Conservation (phyloP, 2,888 invertebrate genomes). For the Prosopocoilus inquinatus region DNA sequence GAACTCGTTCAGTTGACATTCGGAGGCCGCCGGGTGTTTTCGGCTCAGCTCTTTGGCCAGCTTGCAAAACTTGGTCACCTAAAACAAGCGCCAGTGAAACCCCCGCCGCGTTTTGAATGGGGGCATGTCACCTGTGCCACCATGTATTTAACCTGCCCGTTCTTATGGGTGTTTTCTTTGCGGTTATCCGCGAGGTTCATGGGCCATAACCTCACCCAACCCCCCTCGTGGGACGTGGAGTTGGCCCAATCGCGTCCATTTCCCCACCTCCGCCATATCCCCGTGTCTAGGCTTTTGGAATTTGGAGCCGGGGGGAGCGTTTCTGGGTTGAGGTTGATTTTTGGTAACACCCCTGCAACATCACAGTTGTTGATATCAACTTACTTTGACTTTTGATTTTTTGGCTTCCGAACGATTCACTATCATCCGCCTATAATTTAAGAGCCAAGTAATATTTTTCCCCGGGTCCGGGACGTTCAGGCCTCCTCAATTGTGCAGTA, state of each 20-base stretch:
- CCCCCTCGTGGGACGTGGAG: conserved; percentile 65
- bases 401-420: neutral
- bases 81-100: conserved; percentile 18
- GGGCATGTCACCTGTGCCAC: conserved; percentile 36
- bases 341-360: neutral
- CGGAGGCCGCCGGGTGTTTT: conserved; percentile 52
- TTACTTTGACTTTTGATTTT: neutral
- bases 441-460: too few species aligned
- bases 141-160: conserved; percentile 39
- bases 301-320: neutral
- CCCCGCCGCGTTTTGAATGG: neutral
- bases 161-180: conserved; percentile 32
- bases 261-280: conserved; percentile 57
- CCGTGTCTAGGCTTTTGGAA: neutral
- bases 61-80: conserved; percentile 52
- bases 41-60: conserved; percentile 53
- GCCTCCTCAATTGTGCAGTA: too few species aligned
- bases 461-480: too few species aligned
- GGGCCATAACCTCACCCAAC: conserved; percentile 78
- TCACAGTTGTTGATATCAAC: neutral
- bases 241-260: conserved; percentile 70
- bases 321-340: neutral
- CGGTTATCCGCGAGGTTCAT: conserved; percentile 36
- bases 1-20: conserved; percentile 53
- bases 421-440: too few species aligned